Base-by-base conservation (phyloP, 2,888 invertebrate genomes). In the Liopterus haemorrhoidalis region DNA sequence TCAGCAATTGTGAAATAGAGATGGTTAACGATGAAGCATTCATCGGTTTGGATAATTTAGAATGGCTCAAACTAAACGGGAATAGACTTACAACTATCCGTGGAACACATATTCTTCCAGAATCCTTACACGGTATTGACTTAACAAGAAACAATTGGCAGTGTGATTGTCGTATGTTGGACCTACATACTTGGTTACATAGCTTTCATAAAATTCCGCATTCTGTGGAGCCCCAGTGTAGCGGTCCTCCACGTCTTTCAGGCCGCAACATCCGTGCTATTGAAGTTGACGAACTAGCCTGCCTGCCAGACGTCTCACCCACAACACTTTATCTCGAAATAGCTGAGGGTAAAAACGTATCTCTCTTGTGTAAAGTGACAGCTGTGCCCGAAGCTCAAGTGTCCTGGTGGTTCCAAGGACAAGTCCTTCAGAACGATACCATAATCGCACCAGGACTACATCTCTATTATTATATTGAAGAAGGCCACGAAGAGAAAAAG, bases 91-190 rank as follows among this genome's bases (percentile, higher is more conserved):
- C 79, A 45, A 78, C 77, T 57, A 78, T 89, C 57, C 76, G 78
- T 60, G 85, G 83, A 33, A 73, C 72, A 46, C 76, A 78, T 60
- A 78, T 85, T 57, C 73, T 87, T 40, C 86, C 88, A n/a, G 79
- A 80, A 49, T 79, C 80, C 36, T 70, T 91, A 55, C 81, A 85
- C 57, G 88, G 86, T 46, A 77, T 91, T 46, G 82, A 85, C 59
- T 70, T 92, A 54, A 84, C 90, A 64, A 83, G 82, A 64, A 92
- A 92, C 73, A 83, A 85, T 53, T 92, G 91, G 92, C 76, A 80
- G 55, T 92, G 92, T 68, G 88, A 91, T 67, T 92, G 92, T 66
- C 78, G 81, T 56, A 72, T 91, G 59, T 71, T 82, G 55, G 81
- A 85, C 58, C 70, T 91, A 59, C 81, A 86, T 61, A 69, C 75